These are phyloP conservation scores for Cryptomyrus ogoouensis DNA, from an alignment of 2,113 vertebrate genomes.

Conservation along the genomic window DNA sequence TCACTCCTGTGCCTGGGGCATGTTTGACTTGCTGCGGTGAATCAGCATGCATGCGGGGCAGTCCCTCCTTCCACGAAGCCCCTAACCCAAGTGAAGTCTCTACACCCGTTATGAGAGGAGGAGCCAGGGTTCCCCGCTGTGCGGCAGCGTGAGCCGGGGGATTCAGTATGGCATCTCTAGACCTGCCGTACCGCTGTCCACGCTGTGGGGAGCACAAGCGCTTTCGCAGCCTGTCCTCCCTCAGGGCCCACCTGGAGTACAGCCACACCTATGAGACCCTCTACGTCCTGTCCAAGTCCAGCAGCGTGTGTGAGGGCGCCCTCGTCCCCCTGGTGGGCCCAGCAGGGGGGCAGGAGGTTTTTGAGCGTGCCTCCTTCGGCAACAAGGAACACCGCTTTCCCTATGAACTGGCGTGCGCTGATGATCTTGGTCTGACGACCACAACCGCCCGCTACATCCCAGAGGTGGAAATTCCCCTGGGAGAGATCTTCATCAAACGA, in stretches of 20 bases:
- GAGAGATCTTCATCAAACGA: slow-evolving; percentile 81
- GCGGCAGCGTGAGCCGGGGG: slow-evolving; percentile 29
- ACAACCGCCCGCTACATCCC: slow-evolving; percentile 76
- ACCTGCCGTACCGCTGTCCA: slow-evolving; percentile 95
- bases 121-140: slow-evolving; percentile 32
- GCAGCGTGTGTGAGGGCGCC: slow-evolving; percentile 89
- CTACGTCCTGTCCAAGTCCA: slow-evolving; percentile 96
- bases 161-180: slow-evolving; percentile 84
- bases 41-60: neutral
- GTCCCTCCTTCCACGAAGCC: slow-evolving; percentile 5
- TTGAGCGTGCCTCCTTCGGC: slow-evolving; percentile 70
- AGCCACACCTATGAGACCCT: slow-evolving; percentile 99
- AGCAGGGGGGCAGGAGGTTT: slow-evolving; percentile 47
- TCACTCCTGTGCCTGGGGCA: neutral
- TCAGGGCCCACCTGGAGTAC: slow-evolving; percentile 95
- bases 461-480: slow-evolving; percentile 90
- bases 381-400: slow-evolving; percentile 75
- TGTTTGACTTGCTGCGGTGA: neutral
- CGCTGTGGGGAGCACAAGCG: slow-evolving; percentile 98
- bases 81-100: neutral
- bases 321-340: slow-evolving; percentile 81
- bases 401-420: slow-evolving; percentile 64
- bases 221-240: slow-evolving; percentile 92
- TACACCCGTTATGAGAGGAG: slow-evolving; percentile 49
- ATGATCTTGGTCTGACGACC: slow-evolving; percentile 53